Conservation (phyloP, 1,140 invertebrate genomes). For the Heliconius hermathena region DNA sequence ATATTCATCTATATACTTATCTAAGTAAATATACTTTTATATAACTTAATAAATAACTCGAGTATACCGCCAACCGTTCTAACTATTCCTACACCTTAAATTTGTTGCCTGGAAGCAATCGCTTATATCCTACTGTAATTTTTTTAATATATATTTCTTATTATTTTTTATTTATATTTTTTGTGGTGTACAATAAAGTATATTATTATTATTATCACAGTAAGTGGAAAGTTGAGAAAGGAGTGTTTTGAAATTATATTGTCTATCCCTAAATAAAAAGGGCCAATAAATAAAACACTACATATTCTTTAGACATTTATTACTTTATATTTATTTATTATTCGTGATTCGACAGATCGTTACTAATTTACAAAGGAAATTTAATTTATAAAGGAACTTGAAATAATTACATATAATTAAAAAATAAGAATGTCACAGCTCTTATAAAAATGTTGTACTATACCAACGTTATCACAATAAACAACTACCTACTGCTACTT, state of each 20-base stretch:
- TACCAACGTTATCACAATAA: constrained; percentile 42
- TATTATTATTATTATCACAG: not conserved
- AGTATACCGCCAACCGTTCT: too few relatives aligned
- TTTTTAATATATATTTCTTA: too few relatives aligned
- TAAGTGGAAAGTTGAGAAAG: too few relatives aligned
- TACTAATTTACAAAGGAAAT: constrained; percentile 25
- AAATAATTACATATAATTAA: constrained; percentile 38
- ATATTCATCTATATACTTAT: too few relatives aligned
- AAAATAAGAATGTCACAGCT: constrained; percentile 37
- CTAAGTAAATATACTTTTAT: too few relatives aligned
- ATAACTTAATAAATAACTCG: too few relatives aligned
- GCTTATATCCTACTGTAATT: too few relatives aligned
- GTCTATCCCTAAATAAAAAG: not conserved
- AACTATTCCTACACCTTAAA: too few relatives aligned
- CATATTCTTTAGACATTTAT: constrained; percentile 38
- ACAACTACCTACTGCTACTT: constrained; percentile 40
- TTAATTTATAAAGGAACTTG: constrained; percentile 39
- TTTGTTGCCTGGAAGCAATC: too few relatives aligned
- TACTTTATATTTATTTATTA: constrained; percentile 39
- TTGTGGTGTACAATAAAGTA: not conserved
- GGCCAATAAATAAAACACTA: not conserved
- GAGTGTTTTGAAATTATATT: too few relatives aligned
- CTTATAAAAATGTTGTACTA: constrained; percentile 43
- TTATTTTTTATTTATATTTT: too few relatives aligned
- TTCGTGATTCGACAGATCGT: constrained; percentile 37